Evolutionary conservation across 2,797 vertebrate genomes (phyloP).

Genomic region (Peromyscus eremicus): DNA sequence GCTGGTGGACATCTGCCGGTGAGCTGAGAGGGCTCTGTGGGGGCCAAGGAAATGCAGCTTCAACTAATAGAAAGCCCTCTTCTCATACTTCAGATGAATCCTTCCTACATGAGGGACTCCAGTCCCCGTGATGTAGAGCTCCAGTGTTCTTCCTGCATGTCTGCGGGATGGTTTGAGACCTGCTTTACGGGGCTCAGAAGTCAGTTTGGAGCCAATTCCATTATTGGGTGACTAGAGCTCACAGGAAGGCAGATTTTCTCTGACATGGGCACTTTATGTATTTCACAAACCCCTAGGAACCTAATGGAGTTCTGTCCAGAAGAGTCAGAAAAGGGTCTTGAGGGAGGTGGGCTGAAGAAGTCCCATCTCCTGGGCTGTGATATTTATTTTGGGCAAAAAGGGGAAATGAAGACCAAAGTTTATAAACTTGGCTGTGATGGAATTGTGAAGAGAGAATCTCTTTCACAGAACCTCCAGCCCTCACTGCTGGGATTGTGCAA

Average conservation of each 20-base stretch:
- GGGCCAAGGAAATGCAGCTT: conserved; percentile 40
- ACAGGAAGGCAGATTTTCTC: conserved; percentile 75
- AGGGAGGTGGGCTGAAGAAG: background rate
- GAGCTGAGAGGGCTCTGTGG: conserved; percentile 84
- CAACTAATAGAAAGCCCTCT: background rate
- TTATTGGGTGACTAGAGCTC: conserved; percentile 41
- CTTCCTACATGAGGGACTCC: conserved; percentile 73
- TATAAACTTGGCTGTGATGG: conserved; percentile 31
- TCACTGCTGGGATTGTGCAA: background rate
- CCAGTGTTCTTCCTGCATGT: conserved; percentile 74
- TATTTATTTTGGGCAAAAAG: conserved; percentile 21
- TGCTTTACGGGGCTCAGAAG: conserved; percentile 57
- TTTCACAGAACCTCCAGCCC: conserved; percentile 2
- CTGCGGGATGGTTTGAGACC: conserved; percentile 62
- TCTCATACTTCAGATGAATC: conserved; percentile 70
- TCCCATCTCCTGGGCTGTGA: background rate
- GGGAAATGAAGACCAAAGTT: background rate
- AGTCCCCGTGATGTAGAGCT: conserved; percentile 74
- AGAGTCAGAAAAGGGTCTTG: background rate
- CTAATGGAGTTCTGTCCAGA: background rate
- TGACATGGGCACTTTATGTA: background rate
- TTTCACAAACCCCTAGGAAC: background rate
- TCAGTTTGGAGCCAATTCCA: conserved; percentile 76
- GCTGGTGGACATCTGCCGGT: conserved; percentile 97
- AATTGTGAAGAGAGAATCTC: conserved; percentile 22